Base-by-base conservation (phyloP, 2,888 invertebrate genomes). In the Protodeltote pygarga region DNA sequence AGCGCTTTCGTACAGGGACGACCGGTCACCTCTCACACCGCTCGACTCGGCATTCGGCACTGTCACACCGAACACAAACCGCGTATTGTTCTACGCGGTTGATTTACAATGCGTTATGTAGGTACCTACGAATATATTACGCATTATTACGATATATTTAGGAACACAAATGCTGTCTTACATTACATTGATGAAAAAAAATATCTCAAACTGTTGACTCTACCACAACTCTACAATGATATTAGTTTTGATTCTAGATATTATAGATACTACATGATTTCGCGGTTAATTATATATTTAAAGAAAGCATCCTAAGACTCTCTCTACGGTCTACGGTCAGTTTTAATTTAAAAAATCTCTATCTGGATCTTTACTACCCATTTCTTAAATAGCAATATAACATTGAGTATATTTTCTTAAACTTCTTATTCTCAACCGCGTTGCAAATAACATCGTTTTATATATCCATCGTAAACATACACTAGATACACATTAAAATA, bases 401-500 rank as follows among this genome's bases (percentile, higher is more conserved):
- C n/a, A n/a, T n/a, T n/a, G n/a, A n/a, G n/a, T n/a, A n/a, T n/a
- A 31, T 47, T 15, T 27, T 33, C 10, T 19, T 21, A 9, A 27
- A 40, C 19, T 27, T 24, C 11, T 32, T 31, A 38, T 44, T 24
- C 27, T 24, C 13, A 49, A 49, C 53, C 47, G 50, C 37, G 31
- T 58, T 59, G 50, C 46, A 51, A 51, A 45, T 50, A 55, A 50
- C 69, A 68, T 39, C 9, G 3, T 34, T 51, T 37, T 49, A 46
- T 40, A 28, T 49, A 50, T 39, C 65, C 66, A 66, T 69, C 66
- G 71, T 75, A 71, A 73, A 76, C 54, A 65, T 71, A 72, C 71
- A 64, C 71, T 70, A 75, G 71, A 68, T 69, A 51, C 57, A 62
- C 64, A 72, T 66, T 75, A 79, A 71, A 74, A 71, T 73, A 67